These are phyloP conservation scores for Cydia strobilella DNA, from an alignment of 1,140 invertebrate species.

Conservation along the genomic window DNA sequence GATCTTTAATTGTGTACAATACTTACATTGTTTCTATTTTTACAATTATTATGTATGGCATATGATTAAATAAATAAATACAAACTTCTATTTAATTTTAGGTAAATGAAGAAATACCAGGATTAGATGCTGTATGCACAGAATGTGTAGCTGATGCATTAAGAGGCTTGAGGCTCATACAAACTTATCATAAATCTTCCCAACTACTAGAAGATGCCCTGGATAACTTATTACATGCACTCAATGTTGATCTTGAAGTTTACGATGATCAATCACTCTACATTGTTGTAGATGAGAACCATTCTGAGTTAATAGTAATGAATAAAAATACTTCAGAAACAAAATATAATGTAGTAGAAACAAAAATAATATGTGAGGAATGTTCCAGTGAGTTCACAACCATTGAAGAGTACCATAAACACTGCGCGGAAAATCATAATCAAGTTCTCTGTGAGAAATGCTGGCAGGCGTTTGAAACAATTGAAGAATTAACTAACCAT, in stretches of 20 bases:
- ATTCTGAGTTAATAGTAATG: conserved; percentile 50
- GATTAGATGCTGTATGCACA: conserved; percentile 61
- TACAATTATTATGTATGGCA: too few relatives aligned
- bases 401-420: conserved; percentile 46
- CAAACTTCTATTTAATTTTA: conserved; percentile 43
- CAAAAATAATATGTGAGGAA: conserved; percentile 43
- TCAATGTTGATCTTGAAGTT: conserved; percentile 45
- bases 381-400: conserved; percentile 50
- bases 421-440: conserved; percentile 52
- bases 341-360: neutral
- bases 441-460: conserved; percentile 59
- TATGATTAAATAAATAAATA: too few relatives aligned
- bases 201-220: conserved; percentile 50
- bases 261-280: conserved; percentile 48
- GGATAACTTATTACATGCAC: conserved; percentile 46
- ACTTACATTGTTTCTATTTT: too few relatives aligned
- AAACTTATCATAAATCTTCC: conserved; percentile 51
- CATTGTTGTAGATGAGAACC: conserved; percentile 49
- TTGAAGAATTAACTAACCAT: conserved; percentile 51
- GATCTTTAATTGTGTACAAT: too few relatives aligned
- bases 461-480: conserved; percentile 47
- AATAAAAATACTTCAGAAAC: conserved; percentile 48
- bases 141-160: conserved; percentile 56
- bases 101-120: conserved; percentile 57
- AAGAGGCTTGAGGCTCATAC: conserved; percentile 51